Evolutionary conservation across 2,797 vertebrate species (phyloP).

Genomic region (Heliangelus exortis): DNA sequence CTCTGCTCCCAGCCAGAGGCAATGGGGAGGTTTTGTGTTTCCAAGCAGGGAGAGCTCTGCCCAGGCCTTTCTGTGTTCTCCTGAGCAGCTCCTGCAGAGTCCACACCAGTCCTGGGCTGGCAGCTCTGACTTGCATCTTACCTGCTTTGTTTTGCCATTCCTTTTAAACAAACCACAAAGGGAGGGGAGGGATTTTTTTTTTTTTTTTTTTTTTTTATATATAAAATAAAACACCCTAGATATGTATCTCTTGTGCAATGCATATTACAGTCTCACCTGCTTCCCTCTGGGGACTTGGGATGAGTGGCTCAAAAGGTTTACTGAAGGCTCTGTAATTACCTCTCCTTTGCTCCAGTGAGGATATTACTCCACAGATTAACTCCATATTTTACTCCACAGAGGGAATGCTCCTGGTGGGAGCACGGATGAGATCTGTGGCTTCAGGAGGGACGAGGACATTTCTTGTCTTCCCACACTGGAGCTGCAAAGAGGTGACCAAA

Average conservation of each 20-base stretch:
- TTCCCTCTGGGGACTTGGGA: conserved; percentile 4
- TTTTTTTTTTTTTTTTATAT: no score
- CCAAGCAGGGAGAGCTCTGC: background rate
- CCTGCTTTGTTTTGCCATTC: background rate
- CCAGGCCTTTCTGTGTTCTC: background rate
- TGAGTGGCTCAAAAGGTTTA: background rate
- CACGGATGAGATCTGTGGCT: background rate
- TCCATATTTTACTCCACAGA: background rate
- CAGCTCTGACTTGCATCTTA: background rate
- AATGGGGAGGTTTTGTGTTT: rapidly evolving
- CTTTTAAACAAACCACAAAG: background rate
- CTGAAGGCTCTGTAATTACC: background rate
- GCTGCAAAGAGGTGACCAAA: background rate
- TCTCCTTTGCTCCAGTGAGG: background rate
- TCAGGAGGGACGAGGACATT: background rate
- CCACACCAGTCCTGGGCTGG: background rate
- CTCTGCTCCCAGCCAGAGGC: background rate
- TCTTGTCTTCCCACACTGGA: background rate
- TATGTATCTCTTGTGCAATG: background rate
- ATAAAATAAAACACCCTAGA: background rate
- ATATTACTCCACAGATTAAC: background rate
- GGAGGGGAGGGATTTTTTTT: conserved; percentile 14
- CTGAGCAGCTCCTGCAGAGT: background rate
- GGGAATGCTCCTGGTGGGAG: rapidly evolving
- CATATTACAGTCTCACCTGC: conserved; percentile 2